Conservation (phyloP, 2,113 vertebrate genomes). For the Cephalopterus ornatus region DNA sequence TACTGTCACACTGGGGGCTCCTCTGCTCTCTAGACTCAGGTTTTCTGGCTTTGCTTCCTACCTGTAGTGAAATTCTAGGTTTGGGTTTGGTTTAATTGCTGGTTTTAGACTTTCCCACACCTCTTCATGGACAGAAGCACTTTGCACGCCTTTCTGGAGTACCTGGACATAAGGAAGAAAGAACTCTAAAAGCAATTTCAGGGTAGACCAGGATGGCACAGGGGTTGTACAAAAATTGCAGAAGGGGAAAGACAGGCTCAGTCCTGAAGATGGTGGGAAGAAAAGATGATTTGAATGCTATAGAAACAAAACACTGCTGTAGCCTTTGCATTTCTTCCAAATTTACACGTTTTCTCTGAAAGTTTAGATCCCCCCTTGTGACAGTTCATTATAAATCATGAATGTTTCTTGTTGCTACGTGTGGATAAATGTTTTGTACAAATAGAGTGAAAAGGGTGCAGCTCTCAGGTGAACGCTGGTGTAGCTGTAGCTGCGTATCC, state of each 20-base stretch:
- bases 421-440: background rate
- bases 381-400: background rate
- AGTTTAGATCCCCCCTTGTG: background rate
- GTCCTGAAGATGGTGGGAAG: background rate
- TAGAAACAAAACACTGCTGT: background rate
- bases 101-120: background rate
- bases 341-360: background rate
- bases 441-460: background rate
- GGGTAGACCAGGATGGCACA: background rate
- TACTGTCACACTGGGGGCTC: background rate
- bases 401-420: background rate
- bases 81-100: constrained; percentile 9
- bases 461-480: background rate
- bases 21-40: background rate
- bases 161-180: background rate
- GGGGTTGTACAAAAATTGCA: background rate
- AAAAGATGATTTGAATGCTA: background rate
- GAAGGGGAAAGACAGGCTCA: background rate
- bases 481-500: background rate
- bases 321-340: background rate
- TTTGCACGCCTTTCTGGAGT: background rate
- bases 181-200: background rate
- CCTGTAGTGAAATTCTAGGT: background rate
- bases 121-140: background rate
- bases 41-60: background rate